Evolutionary conservation across 2,113 vertebrate species (phyloP), one percentile per base, ranked within the genome.

Genomic region (Coptodon rendalli): DNA sequence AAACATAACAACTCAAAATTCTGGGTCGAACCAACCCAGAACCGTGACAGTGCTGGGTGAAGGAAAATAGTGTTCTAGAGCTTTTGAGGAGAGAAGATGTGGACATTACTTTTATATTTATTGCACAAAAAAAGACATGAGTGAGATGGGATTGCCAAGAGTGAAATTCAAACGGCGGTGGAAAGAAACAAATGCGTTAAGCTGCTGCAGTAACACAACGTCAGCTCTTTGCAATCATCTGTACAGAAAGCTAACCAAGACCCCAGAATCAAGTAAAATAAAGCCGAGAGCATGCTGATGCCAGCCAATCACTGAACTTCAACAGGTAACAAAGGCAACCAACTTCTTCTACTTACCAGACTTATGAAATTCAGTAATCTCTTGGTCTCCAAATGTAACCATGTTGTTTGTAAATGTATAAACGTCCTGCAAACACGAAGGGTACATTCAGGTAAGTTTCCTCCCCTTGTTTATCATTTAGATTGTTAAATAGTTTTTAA

Each of bases 371-470:
- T 96, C 94, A 29, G 17, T 82, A 29, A 96, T 93, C n/a, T 88
- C 76, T 27, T 91, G 7, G 1, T 86, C 88, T 40, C 85, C 85
- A 2, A 94, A n/a, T 83, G 59, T 91, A 8, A 95, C 92, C 50
- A 19, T 89, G 36, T 93, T 91, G 16, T 73, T 2, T 66, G 90
- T 88, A 53, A 97, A 97, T 9, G 54, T 91, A 27, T 93, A 97
- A 1, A 2, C 84, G 7, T 94, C 91, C 96, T 97, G 83, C 6
- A 91, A 88, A 61, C 50, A 1, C 19, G 8, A 8, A 63, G 5
- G 29, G 0, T 8, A 43, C 27, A 29, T 7, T 12, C 1, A 48
- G 36, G 9, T 5, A 29, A 2, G 6, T 3, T 3, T 10, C 6
- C 16, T 63, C 59, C 16, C 80, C 3, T 27, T 59, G 2, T 3